A percentile compares a stretch with the other conserved stretches of the same genome.
Evolutionary conservation across 2,888 invertebrate genomes (phyloP).

Genomic region (Drosophila demipolita): DNA sequence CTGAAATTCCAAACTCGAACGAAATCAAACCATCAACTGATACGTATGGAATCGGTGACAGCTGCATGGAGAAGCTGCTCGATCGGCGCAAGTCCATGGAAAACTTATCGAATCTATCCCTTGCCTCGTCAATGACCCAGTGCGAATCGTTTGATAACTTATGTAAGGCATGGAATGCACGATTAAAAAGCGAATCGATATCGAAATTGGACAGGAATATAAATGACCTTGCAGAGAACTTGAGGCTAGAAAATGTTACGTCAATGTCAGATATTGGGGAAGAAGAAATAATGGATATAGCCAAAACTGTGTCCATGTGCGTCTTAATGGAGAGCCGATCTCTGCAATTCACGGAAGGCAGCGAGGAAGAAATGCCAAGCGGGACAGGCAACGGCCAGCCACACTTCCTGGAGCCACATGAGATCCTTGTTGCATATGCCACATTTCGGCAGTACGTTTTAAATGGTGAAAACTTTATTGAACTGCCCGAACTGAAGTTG

Average conservation of each 20-base stretch:
- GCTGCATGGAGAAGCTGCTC: slow-evolving; percentile 2
- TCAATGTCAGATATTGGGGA: neutral
- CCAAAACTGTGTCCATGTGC: slow-evolving; percentile 17
- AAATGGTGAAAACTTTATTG: slow-evolving; percentile 43
- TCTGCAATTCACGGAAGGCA: slow-evolving; percentile 33
- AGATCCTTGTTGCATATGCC: slow-evolving; percentile 40
- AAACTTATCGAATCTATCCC: neutral
- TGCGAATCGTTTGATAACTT: slow-evolving; percentile 35
- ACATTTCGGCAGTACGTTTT: slow-evolving; percentile 40
- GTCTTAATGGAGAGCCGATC: slow-evolving; percentile 37
- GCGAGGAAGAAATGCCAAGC: slow-evolving; percentile 26
- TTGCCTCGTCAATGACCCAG: slow-evolving; percentile 20
- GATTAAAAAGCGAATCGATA: slow-evolving; percentile 14
- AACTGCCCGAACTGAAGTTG: slow-evolving; percentile 48
- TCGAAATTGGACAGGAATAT: slow-evolving; percentile 7
- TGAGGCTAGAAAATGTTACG: slow-evolving; percentile 3
- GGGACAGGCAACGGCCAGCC: neutral
- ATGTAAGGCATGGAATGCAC: slow-evolving; percentile 34
- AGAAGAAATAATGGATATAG: neutral
- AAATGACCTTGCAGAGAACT: neutral
- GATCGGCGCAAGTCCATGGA: slow-evolving; percentile 6
- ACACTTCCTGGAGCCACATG: slow-evolving; percentile 33
- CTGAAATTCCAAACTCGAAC: neutral
- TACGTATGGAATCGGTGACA: slow-evolving; percentile 26
- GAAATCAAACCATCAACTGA: neutral